Evolutionary conservation across 92 coral and sea anemone genomes (phyloP), one percentile per base, ranked within the genome.

Genomic region (Parazoanthus swiftii): DNA sequence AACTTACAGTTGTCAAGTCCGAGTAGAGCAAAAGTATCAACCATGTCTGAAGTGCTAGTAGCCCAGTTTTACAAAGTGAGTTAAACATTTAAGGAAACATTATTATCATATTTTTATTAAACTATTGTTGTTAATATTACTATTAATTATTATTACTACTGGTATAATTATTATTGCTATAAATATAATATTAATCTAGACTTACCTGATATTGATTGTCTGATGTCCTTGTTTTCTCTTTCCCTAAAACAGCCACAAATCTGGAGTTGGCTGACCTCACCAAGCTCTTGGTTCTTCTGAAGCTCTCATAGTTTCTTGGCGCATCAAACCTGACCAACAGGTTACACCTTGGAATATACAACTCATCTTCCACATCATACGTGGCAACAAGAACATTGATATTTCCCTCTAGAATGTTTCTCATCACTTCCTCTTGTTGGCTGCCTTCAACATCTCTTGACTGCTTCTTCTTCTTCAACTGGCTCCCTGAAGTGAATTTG

Each of bases 351-450:
- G 91, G 65, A 37, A 94, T 81, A 74, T 85, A 67, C 43, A 97
- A 85, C 13, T 92, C 94, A 8, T 88, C 71, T 21, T 91, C 94
- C 15, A 93, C 82, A 7, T 91, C 96, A 79, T 73, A 77, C 44
- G 98, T 91, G 20, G 93, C 89, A 4, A 95, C 89, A 56, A 97
- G 88, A 15, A 97, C 92, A 81, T 97, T 97, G 4, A 93, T 86
- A 8, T 85, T 85, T 14, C 95, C 96, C 44, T 95, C 93, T 38
- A 65, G 86, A 14, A 97, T 83, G 29, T 86, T 90, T 42, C 89
- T 88, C 89, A 93, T 82, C 26, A 93, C 82, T 59, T 88, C 88
- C 14, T 77, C 88, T 20, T 77, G 89, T 35, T 58, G 29, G 16
- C 86, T 89, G 74, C 81, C 75, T 29, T 58, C 86, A 21, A 71